Percentiles rank a stretch among this genome's conserved stretches.
These are phyloP conservation scores for Ditula angustiorana DNA, from an alignment of 2,888 invertebrate genomes.

Conservation along the genomic window DNA sequence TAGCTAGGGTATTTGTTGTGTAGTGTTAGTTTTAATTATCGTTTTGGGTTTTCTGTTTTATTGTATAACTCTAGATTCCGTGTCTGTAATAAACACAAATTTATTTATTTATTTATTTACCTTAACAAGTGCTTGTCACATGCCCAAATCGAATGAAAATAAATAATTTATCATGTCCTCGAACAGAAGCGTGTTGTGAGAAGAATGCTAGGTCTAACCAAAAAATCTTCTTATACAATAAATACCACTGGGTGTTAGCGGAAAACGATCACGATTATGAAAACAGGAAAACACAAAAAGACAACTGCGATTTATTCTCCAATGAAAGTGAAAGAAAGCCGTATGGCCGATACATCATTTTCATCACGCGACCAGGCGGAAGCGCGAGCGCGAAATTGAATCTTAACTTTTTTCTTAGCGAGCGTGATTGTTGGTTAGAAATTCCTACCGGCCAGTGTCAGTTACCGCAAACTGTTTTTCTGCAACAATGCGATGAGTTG, in stretches of 20 bases:
- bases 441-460: conserved; percentile 42
- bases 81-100: too few relatives aligned
- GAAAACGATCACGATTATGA: neutral
- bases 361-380: conserved; percentile 42
- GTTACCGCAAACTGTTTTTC: conserved; percentile 38
- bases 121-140: too few relatives aligned
- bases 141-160: too few relatives aligned
- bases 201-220: too few relatives aligned
- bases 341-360: conserved; percentile 41
- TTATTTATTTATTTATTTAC: too few relatives aligned
- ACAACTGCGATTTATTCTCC: conserved; percentile 31
- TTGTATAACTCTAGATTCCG: too few relatives aligned
- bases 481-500: neutral
- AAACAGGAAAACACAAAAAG: conserved; percentile 32
- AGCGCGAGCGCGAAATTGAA: conserved; percentile 39
- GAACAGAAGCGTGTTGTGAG: too few relatives aligned
- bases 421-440: conserved; percentile 34
- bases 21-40: too few relatives aligned
- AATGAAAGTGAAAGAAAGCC: conserved; percentile 43
- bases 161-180: too few relatives aligned
- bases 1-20: too few relatives aligned
- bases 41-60: too few relatives aligned
- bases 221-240: too few relatives aligned
- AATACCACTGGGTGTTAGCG: neutral
- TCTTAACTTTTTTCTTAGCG: conserved; percentile 41